Evolutionary conservation across 92 coral and sea anemone genomes (phyloP).

Genomic region (Phenganax marumi): DNA sequence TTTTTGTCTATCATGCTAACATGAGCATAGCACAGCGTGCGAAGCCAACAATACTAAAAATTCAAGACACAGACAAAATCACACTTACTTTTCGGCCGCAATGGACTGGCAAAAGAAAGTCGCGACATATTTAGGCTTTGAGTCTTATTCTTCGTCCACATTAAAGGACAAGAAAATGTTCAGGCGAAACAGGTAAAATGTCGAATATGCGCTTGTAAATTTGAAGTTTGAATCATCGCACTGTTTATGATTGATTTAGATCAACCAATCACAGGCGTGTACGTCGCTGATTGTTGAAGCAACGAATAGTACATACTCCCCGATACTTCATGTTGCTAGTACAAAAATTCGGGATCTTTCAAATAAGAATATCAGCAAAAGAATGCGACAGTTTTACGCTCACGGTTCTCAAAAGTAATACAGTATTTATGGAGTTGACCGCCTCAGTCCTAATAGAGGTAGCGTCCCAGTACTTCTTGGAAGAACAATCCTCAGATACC

Average conservation of each 20-base stretch:
- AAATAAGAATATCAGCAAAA: too few relatives aligned
- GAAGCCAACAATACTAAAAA: neutral
- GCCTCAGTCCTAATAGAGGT: too few relatives aligned
- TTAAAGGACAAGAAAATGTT: neutral
- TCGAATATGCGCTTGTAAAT: neutral
- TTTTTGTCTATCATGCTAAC: neutral
- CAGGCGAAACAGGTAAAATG: neutral
- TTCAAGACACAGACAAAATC: neutral
- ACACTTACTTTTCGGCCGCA: slow-evolving; percentile 30
- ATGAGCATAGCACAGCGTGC: neutral
- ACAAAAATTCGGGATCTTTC: too few relatives aligned
- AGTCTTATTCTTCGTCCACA: neutral
- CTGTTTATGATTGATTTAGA: neutral
- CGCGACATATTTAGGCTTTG: slow-evolving; percentile 50
- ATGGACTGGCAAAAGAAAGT: slow-evolving; percentile 54
- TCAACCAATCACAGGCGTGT: neutral
- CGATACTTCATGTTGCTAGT: too few relatives aligned
- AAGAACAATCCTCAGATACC: too few relatives aligned
- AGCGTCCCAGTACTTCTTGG: too few relatives aligned
- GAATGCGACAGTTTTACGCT: too few relatives aligned
- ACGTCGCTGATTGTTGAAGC: neutral
- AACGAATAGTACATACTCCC: too few relatives aligned
- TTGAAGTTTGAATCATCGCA: neutral
- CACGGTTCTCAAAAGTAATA: too few relatives aligned
- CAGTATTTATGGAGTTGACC: too few relatives aligned